Evolutionary conservation across 2,113 vertebrate genomes (phyloP), one percentile per base, ranked within the genome.

Genomic region (Amphiprion percula): DNA sequence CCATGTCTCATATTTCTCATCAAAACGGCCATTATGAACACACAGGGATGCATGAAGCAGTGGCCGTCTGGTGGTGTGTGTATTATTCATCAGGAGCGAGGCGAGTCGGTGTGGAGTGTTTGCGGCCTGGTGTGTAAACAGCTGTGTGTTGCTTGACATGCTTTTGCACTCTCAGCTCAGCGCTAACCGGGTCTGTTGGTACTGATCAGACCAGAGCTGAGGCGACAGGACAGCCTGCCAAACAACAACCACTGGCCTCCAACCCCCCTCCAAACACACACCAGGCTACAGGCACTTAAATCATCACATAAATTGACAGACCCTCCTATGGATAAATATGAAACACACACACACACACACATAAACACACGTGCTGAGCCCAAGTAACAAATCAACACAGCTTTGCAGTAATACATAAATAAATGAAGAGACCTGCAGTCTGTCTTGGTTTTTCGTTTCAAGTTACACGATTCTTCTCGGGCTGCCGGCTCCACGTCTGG

Each of bases 91-190:
- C 95, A 95, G 91, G 94, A 93, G 67, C 90, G 93, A 95, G 94
- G 95, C 90, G 88, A 94, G 96, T 94, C 75, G 30, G 77, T 37
- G 70, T 52, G 50, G 83, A 54, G 80, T 89, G 87, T 90, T 90
- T 85, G 91, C 11, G 79, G 95, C 87, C 95, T 94, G 94, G 93
- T 95, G 95, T 96, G 96, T 97, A 97, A 97, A 97, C 96, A 97
- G 96, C 95, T 96, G 94, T 93, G 95, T 96, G 94, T 96, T 96
- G 94, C 95, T 92, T 94, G 96, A 98, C 97, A 98, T 96, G 97
- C 95, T 98, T 99, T 98, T 98, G 97, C 98, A 98, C 97, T 99
- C 96, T 96, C 96, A 90, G 95, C 95, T 95, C 95, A 93, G 93
- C 93, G 70, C 80, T 80, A 80, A 81, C 85, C 85, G 66, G 89